phyloP scores from a whole-genome alignment of 2,888 invertebrate species.

The Chrysodeixis includens region DNA sequence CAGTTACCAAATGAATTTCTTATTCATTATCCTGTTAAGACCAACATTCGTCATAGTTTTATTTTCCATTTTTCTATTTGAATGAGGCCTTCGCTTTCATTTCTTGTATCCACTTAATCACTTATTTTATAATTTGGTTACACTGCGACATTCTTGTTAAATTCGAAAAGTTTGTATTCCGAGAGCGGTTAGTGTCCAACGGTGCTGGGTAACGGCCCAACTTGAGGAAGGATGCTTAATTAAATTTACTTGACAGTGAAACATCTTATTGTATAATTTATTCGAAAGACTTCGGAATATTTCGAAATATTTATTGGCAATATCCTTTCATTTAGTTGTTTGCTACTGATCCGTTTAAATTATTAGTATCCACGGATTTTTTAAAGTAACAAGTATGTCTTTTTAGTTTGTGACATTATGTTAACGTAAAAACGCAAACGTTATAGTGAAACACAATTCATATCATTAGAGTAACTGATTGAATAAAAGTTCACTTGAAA shows the following conservation, averaged over 20 bases:
- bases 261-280: slow-evolving; percentile 17
- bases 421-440: no score
- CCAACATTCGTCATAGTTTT: not conserved
- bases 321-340: not conserved
- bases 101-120: not conserved
- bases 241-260: slow-evolving; percentile 24
- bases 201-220: slow-evolving; percentile 19
- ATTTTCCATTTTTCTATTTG: not conserved
- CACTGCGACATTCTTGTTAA: slow-evolving; percentile 17
- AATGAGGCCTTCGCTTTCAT: not conserved
- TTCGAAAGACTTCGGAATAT: not conserved
- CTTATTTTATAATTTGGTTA: slow-evolving; percentile 11
- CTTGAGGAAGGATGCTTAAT: slow-evolving; percentile 20
- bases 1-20: not conserved
- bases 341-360: no score
- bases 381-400: no score
- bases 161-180: slow-evolving; percentile 36
- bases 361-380: no score
- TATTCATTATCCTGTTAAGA: not conserved
- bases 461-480: no score
- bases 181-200: slow-evolving; percentile 21
- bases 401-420: no score
- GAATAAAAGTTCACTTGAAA: no score
- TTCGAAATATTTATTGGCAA: not conserved
- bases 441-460: no score